Base-by-base conservation (phyloP, 1,140 invertebrate species). In the Galleria mellonella region DNA sequence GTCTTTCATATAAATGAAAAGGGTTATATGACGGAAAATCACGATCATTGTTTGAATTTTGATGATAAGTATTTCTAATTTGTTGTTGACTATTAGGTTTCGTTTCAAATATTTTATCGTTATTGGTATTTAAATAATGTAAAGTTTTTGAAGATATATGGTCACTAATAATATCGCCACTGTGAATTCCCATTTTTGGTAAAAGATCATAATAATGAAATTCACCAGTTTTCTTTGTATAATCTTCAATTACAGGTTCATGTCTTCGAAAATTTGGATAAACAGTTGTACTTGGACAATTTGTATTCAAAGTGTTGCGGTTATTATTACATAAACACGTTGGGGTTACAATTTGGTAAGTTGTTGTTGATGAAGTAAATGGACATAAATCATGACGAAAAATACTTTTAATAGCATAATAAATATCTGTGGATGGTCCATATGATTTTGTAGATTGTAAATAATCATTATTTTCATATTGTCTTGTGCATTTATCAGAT, bases 221-320 rank as follows among this genome's bases (percentile, higher is more conserved):
- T 10, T 52, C 28, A 23, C 12, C 39, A 23, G 58, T 31, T 30
- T 38, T 55, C 37, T 42, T 48, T 10, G 27, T 39, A 15, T 47
- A 14, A 32, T 40, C 32, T 33, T 28, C 35, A 8, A 29, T 49
- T 28, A 39, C 40, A 31, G 47, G 17, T 23, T 52, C 11, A 39
- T 33, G 30, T 29, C 15, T 49, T 35, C 43, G 30, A 44, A 36
- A 13, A 29, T 49, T 31, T 35, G 17, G 0, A 23, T 23, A 50
- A 42, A 38, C 50, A 12, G 11, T 23, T 12, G 41, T 61, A 30
- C 11, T 40, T 32, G 36, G n/a, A 31, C 30, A 44, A 43, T 51
- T 47, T 13, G 11, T 30, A 10, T 53, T 60, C 43, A 56, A 30
- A 42, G 63, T 74, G 29, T 60, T 48, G 44, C 71, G 71, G 32